phyloP scores from a whole-genome alignment of 2,113 vertebrate species.

The Phoxinus phoxinus region DNA sequence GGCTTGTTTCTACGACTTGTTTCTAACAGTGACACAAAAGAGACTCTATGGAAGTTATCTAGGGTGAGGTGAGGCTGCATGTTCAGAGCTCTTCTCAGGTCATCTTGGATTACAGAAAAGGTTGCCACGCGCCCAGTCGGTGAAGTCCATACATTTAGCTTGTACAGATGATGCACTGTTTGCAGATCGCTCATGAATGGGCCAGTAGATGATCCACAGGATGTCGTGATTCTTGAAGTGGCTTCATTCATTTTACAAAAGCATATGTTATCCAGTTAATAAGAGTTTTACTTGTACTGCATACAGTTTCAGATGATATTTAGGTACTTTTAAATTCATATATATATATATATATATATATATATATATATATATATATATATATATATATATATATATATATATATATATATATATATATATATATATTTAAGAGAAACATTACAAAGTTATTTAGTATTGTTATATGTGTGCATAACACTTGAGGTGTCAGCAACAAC shows the following conservation, averaged over 20 bases:
- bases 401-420: too few species aligned
- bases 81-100: neutral
- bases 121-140: neutral
- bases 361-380: too few species aligned
- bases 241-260: neutral
- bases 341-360: too few species aligned
- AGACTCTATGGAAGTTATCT: neutral
- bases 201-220: neutral
- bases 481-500: neutral
- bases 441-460: neutral
- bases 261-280: conserved; percentile 15
- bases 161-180: neutral
- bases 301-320: neutral
- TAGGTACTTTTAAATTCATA: neutral
- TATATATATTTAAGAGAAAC: too few species aligned
- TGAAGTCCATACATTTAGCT: neutral
- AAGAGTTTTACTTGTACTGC: neutral
- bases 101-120: conserved; percentile 1
- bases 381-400: too few species aligned
- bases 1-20: neutral
- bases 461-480: neutral
- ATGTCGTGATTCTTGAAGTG: neutral
- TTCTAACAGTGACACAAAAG: neutral
- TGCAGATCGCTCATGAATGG: neutral
- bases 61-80: neutral